A percentile compares a stretch with the other conserved stretches of the same genome.
Conservation (phyloP, 2,113 vertebrate genomes). For the Rutilus rutilus region DNA sequence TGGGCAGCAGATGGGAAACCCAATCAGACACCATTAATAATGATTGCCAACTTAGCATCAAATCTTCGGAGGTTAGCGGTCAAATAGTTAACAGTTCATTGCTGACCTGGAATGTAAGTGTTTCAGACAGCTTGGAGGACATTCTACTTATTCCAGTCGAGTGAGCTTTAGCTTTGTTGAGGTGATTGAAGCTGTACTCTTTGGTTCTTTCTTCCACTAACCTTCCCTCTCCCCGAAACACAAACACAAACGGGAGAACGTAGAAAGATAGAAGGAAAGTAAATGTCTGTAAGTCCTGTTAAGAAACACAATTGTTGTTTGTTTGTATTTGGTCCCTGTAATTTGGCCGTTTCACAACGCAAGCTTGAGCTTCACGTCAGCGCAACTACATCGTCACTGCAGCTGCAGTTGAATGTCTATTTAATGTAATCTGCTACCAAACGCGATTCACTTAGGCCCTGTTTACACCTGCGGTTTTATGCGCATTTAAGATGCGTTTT, state of each 20-base stretch:
- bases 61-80: constrained; percentile 24
- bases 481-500: no score
- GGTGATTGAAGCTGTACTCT: constrained; percentile 46
- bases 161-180: constrained; percentile 42
- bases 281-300: neutral
- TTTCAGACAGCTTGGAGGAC: constrained; percentile 54
- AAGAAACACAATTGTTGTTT: neutral
- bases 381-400: no score
- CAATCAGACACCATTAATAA: constrained; percentile 32
- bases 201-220: constrained; percentile 40
- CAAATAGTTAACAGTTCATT: constrained; percentile 47
- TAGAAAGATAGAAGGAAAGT: neutral
- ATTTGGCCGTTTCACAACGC: no score
- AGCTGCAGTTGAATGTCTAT: no score
- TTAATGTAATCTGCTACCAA: no score
- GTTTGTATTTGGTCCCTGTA: neutral
- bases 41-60: constrained; percentile 40
- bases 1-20: neutral
- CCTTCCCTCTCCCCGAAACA: constrained; percentile 18
- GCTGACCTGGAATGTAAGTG: constrained; percentile 49
- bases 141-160: constrained; percentile 55
- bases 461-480: no score
- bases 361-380: no score
- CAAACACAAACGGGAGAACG: neutral
- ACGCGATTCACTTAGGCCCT: no score